These are phyloP conservation scores for Nebria brevicollis DNA, from an alignment of 2,888 invertebrate genomes.

Conservation along the genomic window DNA sequence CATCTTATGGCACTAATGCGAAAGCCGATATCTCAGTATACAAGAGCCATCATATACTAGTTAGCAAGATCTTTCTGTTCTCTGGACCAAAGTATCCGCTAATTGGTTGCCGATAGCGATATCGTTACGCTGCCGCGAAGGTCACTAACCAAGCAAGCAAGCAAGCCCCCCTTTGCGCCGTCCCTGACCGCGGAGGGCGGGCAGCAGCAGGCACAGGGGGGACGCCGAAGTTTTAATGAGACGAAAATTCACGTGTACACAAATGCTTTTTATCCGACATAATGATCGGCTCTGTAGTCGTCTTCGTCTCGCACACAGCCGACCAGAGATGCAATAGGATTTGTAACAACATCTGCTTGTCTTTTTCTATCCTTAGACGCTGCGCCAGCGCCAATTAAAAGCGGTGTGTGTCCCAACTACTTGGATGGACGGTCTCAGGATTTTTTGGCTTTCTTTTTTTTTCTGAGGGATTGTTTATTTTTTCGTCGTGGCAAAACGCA, in stretches of 20 bases:
- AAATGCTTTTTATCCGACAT: constrained; percentile 50
- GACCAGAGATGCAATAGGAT: not conserved
- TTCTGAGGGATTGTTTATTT: not conserved
- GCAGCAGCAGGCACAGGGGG: constrained; percentile 9
- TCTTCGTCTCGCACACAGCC: not conserved
- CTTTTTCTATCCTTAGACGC: constrained; percentile 7
- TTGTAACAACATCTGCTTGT: constrained; percentile 15
- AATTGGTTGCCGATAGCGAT: constrained; percentile 42
- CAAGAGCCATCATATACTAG: constrained; percentile 9
- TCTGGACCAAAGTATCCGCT: constrained; percentile 37
- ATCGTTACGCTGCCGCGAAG: constrained; percentile 8
- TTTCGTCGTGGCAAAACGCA: not conserved
- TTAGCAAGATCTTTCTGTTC: not conserved
- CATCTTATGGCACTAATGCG: no score
- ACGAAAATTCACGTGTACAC: constrained; percentile 50
- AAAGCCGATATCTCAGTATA: not conserved
- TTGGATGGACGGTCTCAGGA: not conserved
- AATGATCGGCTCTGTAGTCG: constrained; percentile 51
- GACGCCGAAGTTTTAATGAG: constrained; percentile 51
- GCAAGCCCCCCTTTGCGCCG: not conserved
- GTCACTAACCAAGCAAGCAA: constrained; percentile 5
- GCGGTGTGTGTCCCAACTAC: constrained; percentile 6
- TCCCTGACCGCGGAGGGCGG: constrained; percentile 8
- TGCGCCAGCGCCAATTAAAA: constrained; percentile 35
- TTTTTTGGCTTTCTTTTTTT: not conserved